A percentile compares a stretch with the other conserved stretches of the same genome.
phyloP scores from a whole-genome alignment of 2,797 vertebrate genomes.

The Onychomys arenicola region DNA sequence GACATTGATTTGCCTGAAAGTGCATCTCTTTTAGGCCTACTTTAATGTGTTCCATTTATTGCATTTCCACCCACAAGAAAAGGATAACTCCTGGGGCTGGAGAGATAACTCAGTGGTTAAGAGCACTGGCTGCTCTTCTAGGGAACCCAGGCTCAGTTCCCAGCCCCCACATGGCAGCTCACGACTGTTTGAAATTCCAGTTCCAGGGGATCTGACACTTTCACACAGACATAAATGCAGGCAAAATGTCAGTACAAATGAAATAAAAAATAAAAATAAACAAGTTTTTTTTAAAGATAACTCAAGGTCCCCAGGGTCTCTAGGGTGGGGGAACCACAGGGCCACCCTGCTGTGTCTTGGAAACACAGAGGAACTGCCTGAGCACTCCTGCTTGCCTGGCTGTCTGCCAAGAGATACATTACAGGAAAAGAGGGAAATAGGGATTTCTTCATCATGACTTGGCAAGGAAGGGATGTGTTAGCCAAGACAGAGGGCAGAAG shows the following conservation, averaged over 20 bases:
- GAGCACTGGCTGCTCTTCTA: background rate
- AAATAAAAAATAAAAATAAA: background rate
- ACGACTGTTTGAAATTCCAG: background rate
- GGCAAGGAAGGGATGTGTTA: slow-evolving; percentile 29
- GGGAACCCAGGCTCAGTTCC: background rate
- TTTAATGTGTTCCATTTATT: background rate
- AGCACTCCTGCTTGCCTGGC: background rate
- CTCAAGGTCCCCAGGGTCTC: background rate
- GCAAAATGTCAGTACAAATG: background rate
- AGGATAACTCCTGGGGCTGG: background rate
- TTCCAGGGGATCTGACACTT: background rate
- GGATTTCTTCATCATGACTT: background rate
- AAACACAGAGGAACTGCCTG: background rate
- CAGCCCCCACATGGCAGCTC: background rate
- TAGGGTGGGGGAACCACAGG: background rate
- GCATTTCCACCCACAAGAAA: background rate
- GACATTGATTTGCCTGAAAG: background rate
- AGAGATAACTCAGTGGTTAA: background rate
- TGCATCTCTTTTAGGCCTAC: background rate
- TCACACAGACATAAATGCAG: background rate
- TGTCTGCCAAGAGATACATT: background rate
- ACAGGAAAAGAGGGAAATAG: background rate
- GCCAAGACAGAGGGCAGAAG: background rate
- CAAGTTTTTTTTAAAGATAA: background rate
- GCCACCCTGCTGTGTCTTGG: background rate